These are phyloP conservation scores for Macroramphosus scolopax DNA, from an alignment of 2,797 vertebrate species.

Conservation along the genomic window DNA sequence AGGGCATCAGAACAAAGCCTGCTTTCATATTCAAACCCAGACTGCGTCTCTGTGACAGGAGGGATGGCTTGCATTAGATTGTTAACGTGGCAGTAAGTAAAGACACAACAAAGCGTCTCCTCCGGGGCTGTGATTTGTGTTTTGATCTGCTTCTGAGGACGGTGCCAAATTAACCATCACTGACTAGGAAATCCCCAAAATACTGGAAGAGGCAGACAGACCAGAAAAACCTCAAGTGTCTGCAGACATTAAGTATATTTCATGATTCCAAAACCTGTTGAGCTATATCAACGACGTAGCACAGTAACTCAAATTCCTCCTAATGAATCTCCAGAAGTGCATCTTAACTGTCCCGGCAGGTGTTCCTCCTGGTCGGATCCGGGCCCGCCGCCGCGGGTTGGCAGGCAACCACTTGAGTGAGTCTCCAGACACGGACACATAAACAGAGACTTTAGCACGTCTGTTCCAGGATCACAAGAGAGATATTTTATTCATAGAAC, in stretches of 20 bases:
- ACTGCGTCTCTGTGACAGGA: conserved; percentile 19
- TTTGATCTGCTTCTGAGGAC: conserved; percentile 28
- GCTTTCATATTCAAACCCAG: conserved; percentile 36
- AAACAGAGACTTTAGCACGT: too few species aligned
- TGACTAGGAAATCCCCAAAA: conserved; percentile 45
- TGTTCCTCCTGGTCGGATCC: too few species aligned
- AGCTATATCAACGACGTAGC: conserved; percentile 1
- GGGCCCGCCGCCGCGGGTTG: too few species aligned
- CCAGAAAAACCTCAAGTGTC: conserved; percentile 9
- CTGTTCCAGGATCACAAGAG: conserved; percentile 38
- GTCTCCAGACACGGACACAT: too few species aligned
- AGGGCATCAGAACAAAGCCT: conserved; percentile 57
- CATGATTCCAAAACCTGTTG: neutral
- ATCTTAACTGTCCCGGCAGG: too few species aligned
- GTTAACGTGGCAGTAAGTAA: conserved; percentile 38
- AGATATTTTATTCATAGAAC: conserved; percentile 68
- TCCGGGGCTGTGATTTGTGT: conserved; percentile 8
- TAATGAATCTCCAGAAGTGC: too few species aligned
- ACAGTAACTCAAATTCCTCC: too few species aligned
- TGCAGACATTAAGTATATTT: conserved; percentile 6
- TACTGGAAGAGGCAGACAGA: conserved; percentile 18
- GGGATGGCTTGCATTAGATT: conserved; percentile 33
- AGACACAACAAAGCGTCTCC: conserved; percentile 43
- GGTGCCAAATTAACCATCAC: conserved; percentile 31
- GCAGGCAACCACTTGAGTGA: too few species aligned